A percentile compares a stretch with the other conserved stretches of the same genome.
phyloP scores from a whole-genome alignment of 2,113 vertebrate genomes.

The Pelvicachromis taeniatus region DNA sequence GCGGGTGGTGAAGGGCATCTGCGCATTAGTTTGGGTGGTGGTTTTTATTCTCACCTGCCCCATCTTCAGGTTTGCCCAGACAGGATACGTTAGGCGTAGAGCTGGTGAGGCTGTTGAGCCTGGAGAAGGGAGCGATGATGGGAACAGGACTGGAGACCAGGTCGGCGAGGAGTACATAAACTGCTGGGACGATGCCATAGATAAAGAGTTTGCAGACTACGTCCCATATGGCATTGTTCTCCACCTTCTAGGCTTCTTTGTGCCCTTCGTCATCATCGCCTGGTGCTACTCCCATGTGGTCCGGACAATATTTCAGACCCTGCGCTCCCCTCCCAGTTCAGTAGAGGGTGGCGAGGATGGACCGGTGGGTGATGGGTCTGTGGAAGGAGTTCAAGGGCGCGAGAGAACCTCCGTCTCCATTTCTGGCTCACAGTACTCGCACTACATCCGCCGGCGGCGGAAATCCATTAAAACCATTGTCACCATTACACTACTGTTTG shows the following conservation, averaged over 20 bases:
- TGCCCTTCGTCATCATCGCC: constrained; percentile 78
- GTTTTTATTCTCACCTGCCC: constrained; percentile 78
- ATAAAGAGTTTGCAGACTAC: constrained; percentile 75
- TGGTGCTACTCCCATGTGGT: constrained; percentile 82
- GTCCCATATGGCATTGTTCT: constrained; percentile 79
- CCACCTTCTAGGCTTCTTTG: constrained; percentile 76
- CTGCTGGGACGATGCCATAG: constrained; percentile 81
- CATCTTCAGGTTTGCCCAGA: constrained; percentile 80
- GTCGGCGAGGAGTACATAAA: constrained; percentile 55
- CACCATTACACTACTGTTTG: constrained; percentile 79
- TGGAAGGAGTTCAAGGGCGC: background rate
- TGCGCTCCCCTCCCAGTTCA: constrained; percentile 63
- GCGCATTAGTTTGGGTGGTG: constrained; percentile 76
- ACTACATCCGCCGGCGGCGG: constrained; percentile 69
- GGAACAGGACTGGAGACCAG: constrained; percentile 4
- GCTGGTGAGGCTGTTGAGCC: background rate
- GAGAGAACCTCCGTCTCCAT: constrained; percentile 59
- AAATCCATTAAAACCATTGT: constrained; percentile 80
- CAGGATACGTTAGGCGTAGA: constrained; percentile 42
- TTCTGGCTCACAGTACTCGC: constrained; percentile 68
- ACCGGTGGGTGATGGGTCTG: background rate
- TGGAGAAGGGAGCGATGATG: background rate
- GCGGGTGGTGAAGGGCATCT: constrained; percentile 72
- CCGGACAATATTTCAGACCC: constrained; percentile 72
- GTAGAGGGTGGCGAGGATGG: constrained; percentile 37